Evolutionary conservation across 2,797 vertebrate species (phyloP).

Genomic region (Stomatorhinus walkeri): DNA sequence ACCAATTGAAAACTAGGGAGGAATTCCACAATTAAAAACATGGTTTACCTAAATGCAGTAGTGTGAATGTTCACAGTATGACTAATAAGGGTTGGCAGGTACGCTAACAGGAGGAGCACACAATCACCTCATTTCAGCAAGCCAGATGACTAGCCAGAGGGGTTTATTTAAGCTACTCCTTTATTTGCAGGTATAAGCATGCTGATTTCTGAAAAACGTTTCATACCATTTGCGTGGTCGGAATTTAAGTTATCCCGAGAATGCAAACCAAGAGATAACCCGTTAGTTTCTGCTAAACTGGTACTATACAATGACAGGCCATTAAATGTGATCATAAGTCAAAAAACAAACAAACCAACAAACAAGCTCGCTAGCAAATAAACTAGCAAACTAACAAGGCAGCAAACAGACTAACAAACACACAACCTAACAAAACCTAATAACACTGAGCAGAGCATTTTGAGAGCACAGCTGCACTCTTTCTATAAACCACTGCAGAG

Average conservation of each 20-base stretch:
- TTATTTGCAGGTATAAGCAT: slow-evolving; percentile 1
- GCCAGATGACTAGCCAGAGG: neutral
- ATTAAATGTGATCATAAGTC: neutral
- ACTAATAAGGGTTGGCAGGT: neutral
- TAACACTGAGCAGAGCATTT: neutral
- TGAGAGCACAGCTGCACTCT: neutral
- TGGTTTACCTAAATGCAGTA: neutral
- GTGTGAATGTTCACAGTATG: neutral
- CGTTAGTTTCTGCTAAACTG: neutral
- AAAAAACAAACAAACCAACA: neutral
- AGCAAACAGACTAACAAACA: neutral
- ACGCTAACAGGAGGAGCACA: neutral
- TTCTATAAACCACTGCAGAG: neutral
- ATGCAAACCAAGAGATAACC: neutral
- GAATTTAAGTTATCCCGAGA: neutral
- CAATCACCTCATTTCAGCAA: neutral
- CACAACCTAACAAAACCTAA: neutral
- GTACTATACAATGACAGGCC: neutral
- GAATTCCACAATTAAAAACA: neutral
- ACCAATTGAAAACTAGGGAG: neutral
- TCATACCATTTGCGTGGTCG: neutral
- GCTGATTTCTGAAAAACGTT: neutral
- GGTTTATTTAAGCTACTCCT: neutral
- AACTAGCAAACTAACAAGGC: neutral
- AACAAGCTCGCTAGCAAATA: neutral